Evolutionary conservation across 2,797 vertebrate species (phyloP).

Genomic region (Acanthurus tractus): DNA sequence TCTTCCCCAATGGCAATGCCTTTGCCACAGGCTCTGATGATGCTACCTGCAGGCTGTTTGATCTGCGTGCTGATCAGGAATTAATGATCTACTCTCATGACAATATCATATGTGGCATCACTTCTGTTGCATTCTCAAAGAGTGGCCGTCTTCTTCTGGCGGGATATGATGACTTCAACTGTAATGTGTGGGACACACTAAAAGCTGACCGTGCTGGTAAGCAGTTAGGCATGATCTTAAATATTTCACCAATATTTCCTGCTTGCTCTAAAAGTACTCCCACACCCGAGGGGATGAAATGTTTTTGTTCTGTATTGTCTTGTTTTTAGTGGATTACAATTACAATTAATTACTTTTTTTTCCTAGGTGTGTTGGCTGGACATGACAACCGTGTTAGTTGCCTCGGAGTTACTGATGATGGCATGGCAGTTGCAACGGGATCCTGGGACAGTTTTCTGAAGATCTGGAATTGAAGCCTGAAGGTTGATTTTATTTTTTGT

Average conservation of each 20-base stretch:
- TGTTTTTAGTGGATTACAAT: background rate
- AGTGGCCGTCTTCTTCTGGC: slow-evolving; percentile 97
- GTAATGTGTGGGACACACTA: slow-evolving; percentile 99
- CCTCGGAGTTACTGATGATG: slow-evolving; percentile 98
- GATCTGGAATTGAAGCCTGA: slow-evolving; percentile 98
- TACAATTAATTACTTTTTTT: background rate
- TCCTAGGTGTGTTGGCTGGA: slow-evolving; percentile 95
- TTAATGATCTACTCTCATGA: slow-evolving; percentile 99
- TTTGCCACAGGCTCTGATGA: slow-evolving; percentile 99
- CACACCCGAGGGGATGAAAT: too few species aligned
- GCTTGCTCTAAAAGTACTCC: background rate
- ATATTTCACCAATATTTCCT: background rate
- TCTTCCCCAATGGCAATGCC: slow-evolving; percentile 98
- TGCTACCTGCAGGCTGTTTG: slow-evolving; percentile 98
- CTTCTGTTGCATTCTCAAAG: slow-evolving; percentile 99
- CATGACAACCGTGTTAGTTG: slow-evolving; percentile 99
- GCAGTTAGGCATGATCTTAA: slow-evolving; percentile 3
- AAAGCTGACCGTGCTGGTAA: slow-evolving; percentile 97
- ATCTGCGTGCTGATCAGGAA: slow-evolving; percentile 98
- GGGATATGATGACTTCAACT: slow-evolving; percentile 99
- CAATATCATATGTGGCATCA: slow-evolving; percentile 99
- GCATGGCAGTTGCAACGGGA: slow-evolving; percentile 99
- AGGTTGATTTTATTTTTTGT: slow-evolving; percentile 75
- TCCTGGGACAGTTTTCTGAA: slow-evolving; percentile 99
- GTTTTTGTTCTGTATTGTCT: background rate